Base-by-base conservation (phyloP, 2,113 vertebrate genomes). In the Chascanopsetta lugubris region DNA sequence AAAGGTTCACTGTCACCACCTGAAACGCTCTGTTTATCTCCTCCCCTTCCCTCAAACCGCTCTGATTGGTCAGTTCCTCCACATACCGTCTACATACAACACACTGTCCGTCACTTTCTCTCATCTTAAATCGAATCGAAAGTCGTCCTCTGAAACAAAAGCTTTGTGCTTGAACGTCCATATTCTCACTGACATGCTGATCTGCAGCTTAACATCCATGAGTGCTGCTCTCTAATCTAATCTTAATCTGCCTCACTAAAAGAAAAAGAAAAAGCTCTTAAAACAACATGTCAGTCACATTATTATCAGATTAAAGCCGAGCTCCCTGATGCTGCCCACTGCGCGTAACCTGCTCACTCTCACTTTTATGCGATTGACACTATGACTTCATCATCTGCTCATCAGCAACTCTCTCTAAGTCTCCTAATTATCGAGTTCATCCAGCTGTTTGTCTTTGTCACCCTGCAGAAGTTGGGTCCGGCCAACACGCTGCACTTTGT, bases 401-500 rank as follows among this genome's bases (percentile, higher is more conserved):
- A 26, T 59, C 32, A 17, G 47, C 18, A 11, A 26, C n/a, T 11
- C 32, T 11, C n/a, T n/a, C n/a, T n/a, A n/a, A n/a, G n/a, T n/a
- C n/a, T n/a, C n/a, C n/a, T n/a, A n/a, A n/a, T n/a, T n/a, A n/a
- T n/a, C n/a, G n/a, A n/a, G n/a, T n/a, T n/a, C n/a, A 38, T 15
- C 34, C 15, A n/a, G 34, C 24, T 21, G 43, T 5, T 5, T 36
- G 26, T 58, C 9, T 57, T 11, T 60, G 26, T 36, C 26, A 88
- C 88, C 87, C n/a, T 80, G 47, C 88, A 99, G 97, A 97, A 96
- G 63, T 47, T 98, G 83, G 97, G 97, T 5, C 97, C 97, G 0
- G 90, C 95, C 8, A 98, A 98, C 74, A 98, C 95, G 0, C 88
- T 99, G 8, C 96, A 99, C 82, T 92, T 96, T 77, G 89, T 99